A percentile compares a stretch with the other conserved stretches of the same genome.
phyloP scores from a whole-genome alignment of 1,140 invertebrate species.

The Lethrus apterus region DNA sequence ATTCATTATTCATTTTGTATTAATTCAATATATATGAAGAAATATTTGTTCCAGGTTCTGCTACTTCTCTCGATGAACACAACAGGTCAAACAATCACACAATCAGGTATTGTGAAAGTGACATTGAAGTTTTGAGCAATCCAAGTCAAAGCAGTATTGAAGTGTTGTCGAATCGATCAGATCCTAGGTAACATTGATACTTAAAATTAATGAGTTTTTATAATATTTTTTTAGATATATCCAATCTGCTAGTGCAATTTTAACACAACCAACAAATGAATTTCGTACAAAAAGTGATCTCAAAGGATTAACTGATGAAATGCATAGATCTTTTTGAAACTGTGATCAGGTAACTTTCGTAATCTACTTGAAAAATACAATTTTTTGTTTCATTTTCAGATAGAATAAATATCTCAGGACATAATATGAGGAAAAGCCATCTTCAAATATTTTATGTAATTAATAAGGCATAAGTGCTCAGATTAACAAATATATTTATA shows the following conservation, averaged over 20 bases:
- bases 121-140: conserved; percentile 19
- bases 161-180: conserved; percentile 11
- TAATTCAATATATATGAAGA: neutral
- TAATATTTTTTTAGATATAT: neutral
- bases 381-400: no score
- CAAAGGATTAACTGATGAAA: neutral
- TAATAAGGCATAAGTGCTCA: no score
- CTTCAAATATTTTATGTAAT: no score
- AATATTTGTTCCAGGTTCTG: conserved; percentile 14
- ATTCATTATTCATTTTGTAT: neutral
- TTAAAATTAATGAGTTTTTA: neutral
- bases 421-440: no score
- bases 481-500: no score
- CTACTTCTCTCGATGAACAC: conserved; percentile 11
- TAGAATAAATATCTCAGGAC: no score
- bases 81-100: conserved; percentile 1
- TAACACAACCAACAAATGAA: neutral
- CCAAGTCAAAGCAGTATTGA: conserved; percentile 21
- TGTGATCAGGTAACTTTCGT: conserved; percentile 9
- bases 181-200: neutral
- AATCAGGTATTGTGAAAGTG: conserved; percentile 14
- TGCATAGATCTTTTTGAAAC: conserved; percentile 6
- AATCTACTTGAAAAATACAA: no score
- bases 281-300: conserved; percentile 10
- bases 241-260: conserved; percentile 10